Base-by-base conservation (phyloP, 2,113 vertebrate species). In the Plecturocebus donacophilus region DNA sequence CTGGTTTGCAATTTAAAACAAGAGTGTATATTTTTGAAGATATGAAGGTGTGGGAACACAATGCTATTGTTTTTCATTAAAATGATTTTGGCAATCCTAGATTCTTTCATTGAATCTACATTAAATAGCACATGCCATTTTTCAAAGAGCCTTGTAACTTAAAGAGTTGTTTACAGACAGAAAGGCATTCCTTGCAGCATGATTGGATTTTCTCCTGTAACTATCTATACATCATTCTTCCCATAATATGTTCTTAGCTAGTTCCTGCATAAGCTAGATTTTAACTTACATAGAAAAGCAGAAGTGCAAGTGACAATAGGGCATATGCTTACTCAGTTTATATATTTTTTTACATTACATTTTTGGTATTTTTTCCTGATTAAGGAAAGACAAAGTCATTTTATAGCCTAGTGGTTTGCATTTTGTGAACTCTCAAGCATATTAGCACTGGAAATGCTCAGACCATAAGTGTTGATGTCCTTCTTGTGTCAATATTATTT, bases 401-500 rank as follows among this genome's bases (percentile, higher is more conserved):
- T 92, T 56, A 68, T 11, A 91, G 17, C n/a, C 6, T 71, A 66
- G 6, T 21, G 76, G 3, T 84, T 80, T 87, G 8, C 7, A 68
- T 80, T 90, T 81, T 85, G 19, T 87, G 61, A 66, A 71, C 8
- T 91, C 42, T 61, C 93, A 30, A 42, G 64, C 14, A 52, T 84
- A 42, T 54, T 80, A 87, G 83, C 32, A 87, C 23, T 80, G 42
- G 42, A 87, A 94, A 68, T 27, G 16, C 49, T 90, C 68, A 45
- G 25, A 73, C 40, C 21, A 2, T 76, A 93, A 95, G 54, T 84
- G 25, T 54, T 84, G 40, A 80, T 6, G 49, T 40, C 10, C 8
- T 87, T 40, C 25, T 87, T 32, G 20, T 88, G 75, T 93, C 42
- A 86, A 54, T 90, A 92, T 86, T 91, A 52, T 88, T 38, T 77